A percentile compares a stretch with the other conserved stretches of the same genome.
These are phyloP conservation scores for Bombylius discolor DNA, from an alignment of 2,888 invertebrate species.

Conservation along the genomic window DNA sequence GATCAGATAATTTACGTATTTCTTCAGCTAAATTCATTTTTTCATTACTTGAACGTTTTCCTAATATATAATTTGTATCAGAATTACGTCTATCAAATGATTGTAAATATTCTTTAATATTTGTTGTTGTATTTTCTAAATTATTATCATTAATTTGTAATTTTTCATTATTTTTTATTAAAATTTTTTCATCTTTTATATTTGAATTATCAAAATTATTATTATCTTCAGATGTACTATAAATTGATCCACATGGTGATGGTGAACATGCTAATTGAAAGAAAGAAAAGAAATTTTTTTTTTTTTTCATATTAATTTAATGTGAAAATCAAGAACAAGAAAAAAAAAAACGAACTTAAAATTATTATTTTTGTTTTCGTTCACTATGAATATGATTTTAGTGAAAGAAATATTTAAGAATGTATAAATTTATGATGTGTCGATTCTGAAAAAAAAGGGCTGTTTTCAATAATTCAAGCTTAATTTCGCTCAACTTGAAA, in stretches of 20 bases:
- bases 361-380: no score
- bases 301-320: no score
- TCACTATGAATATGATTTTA: no score
- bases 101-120: slow-evolving; percentile 34
- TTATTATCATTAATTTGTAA: slow-evolving; percentile 33
- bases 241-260: slow-evolving; percentile 63
- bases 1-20: slow-evolving; percentile 70
- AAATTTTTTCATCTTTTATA: slow-evolving; percentile 26
- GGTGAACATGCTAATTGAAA: slow-evolving; percentile 57
- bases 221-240: slow-evolving; percentile 50
- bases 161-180: slow-evolving; percentile 10
- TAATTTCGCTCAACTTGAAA: no score
- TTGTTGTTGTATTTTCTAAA: slow-evolving; percentile 16
- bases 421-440: no score
- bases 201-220: slow-evolving; percentile 15
- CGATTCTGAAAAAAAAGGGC: no score
- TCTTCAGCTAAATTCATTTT: slow-evolving; percentile 65
- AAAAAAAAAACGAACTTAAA: no score
- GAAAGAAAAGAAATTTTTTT: background rate
- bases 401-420: no score
- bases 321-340: no score
- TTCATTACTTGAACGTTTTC: slow-evolving; percentile 44
- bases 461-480: no score
- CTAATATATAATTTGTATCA: slow-evolving; percentile 57
- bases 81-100: slow-evolving; percentile 61